Conservation (phyloP, 1,140 invertebrate genomes). For the Saccostrea echinata region DNA sequence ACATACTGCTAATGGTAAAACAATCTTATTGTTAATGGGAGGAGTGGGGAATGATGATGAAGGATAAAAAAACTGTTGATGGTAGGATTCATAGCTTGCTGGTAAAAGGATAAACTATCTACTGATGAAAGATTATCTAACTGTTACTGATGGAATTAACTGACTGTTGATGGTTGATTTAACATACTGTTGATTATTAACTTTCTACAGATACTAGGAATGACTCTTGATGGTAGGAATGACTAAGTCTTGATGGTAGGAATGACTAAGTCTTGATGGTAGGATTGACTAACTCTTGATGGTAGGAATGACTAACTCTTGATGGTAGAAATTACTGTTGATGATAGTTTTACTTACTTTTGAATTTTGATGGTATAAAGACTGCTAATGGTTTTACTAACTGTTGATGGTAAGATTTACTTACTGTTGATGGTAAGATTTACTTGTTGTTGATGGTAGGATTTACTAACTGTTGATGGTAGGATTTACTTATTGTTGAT, state of each 20-base stretch:
- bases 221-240: background rate
- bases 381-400: background rate
- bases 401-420: background rate
- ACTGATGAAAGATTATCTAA: no score
- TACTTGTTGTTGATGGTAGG: background rate
- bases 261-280: background rate
- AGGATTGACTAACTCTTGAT: background rate
- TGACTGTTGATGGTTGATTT: background rate
- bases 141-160: slow-evolving; percentile 95
- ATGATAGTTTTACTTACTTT: background rate
- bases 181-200: no score
- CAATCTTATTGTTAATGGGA: no score
- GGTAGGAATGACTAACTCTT: background rate
- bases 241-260: background rate
- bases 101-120: background rate
- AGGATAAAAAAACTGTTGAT: no score
- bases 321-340: background rate
- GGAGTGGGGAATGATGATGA: no score
- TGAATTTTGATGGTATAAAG: background rate
- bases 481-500: background rate
- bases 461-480: background rate
- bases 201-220: no score
- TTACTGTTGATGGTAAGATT: background rate
- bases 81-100: background rate
- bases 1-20: background rate